These are phyloP conservation scores for Cerastoderma edule DNA, from an alignment of 2,888 invertebrate species.

Conservation along the genomic window DNA sequence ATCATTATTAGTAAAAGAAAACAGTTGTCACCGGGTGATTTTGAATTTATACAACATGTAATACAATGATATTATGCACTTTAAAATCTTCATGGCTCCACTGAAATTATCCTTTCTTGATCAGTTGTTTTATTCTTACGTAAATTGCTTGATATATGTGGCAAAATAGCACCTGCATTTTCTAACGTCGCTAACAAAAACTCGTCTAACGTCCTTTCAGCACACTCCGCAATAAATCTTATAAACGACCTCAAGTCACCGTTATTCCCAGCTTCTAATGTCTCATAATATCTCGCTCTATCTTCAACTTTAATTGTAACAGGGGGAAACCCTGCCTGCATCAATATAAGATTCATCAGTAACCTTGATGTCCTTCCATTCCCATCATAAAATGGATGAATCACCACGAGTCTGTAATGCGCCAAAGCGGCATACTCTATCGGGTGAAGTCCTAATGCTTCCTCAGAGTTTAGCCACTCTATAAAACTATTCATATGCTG, in stretches of 20 bases:
- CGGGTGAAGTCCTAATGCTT: slow-evolving; percentile 93
- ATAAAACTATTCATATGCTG: slow-evolving; percentile 94
- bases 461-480: slow-evolving; percentile 95
- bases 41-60: too few species aligned
- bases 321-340: slow-evolving; percentile 97
- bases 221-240: slow-evolving; percentile 94
- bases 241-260: slow-evolving; percentile 98
- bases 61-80: too few species aligned
- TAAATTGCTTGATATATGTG: slow-evolving; percentile 42
- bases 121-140: slow-evolving; percentile 38
- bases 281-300: slow-evolving; percentile 90
- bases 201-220: slow-evolving; percentile 94
- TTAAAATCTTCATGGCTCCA: slow-evolving; percentile 33
- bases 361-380: slow-evolving; percentile 97
- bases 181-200: slow-evolving; percentile 87
- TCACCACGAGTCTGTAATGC: slow-evolving; percentile 97
- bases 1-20: too few species aligned
- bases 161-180: slow-evolving; percentile 59
- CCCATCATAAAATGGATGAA: slow-evolving; percentile 98
- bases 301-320: slow-evolving; percentile 95
- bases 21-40: too few species aligned
- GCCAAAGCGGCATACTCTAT: slow-evolving; percentile 97
- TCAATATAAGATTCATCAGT: slow-evolving; percentile 96
- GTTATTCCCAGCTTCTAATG: slow-evolving; percentile 94
- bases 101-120: slow-evolving; percentile 49